phyloP scores from a whole-genome alignment of 92 coral and sea anemone species.

The Scolanthus callimorphus region DNA sequence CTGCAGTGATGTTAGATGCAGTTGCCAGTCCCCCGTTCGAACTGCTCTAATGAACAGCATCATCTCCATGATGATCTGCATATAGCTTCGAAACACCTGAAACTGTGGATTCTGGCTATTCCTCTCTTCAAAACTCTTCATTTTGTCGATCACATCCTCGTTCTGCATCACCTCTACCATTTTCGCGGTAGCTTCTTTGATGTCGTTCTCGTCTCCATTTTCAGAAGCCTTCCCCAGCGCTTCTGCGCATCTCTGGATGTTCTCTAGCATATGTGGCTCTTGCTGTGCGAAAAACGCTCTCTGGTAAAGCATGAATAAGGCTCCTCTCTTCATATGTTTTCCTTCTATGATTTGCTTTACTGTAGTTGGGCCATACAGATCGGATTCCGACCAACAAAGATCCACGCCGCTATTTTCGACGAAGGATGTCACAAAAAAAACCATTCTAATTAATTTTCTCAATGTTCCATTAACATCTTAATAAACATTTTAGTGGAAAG shows the following conservation, averaged over 20 bases:
- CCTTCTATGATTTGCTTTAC: constrained; percentile 49
- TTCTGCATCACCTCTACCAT: constrained; percentile 14
- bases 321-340: constrained; percentile 51
- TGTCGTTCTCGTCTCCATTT: constrained; percentile 9
- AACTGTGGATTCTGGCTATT: no score
- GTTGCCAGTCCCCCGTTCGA: constrained; percentile 52
- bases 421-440: no score
- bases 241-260: constrained; percentile 8
- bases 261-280: constrained; percentile 11
- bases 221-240: constrained; percentile 16
- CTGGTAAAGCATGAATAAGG: constrained; percentile 27
- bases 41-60: constrained; percentile 52
- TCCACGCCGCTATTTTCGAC: no score
- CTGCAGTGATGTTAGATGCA: constrained; percentile 45
- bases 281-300: constrained; percentile 23
- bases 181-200: constrained; percentile 1
- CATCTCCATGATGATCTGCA: no score
- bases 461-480: no score
- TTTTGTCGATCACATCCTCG: constrained; percentile 11
- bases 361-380: constrained; percentile 40
- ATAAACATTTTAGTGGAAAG: no score
- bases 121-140: no score
- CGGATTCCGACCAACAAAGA: no score
- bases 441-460: no score
- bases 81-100: constrained; percentile 28